Evolutionary conservation across 2,888 invertebrate species (phyloP), one percentile per base, ranked within the genome.

Genomic region (Dicranocentrus wangi): DNA sequence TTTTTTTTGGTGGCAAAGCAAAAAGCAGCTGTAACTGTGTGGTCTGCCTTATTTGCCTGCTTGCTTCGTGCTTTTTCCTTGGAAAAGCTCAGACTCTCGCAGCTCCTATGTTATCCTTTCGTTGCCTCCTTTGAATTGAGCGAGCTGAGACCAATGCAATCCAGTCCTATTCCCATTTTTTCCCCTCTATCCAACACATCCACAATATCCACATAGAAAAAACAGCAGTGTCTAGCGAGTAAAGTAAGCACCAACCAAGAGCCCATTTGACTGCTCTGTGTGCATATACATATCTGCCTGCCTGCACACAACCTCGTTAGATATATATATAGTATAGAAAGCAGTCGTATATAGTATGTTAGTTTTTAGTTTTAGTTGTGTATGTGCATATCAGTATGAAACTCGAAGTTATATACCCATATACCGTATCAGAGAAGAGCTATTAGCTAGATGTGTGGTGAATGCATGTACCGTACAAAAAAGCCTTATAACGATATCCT

Each of bases 41-140:
- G 51, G 28, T 51, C 17, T 53, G 19, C 32, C 51, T 27, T 27
- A 32, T n/a, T 21, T 39, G 8, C 32, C 51, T 28, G 63, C 63
- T 73, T 53, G 42, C 51, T 60, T 63, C 76, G 60, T 69, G 76
- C 76, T 77, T 77, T 76, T 77, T 77, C 76, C 69, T 51, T 10
- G 19, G 68, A 39, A 77, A 69, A 77, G 60, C 69, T 43, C 32
- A 77, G 28, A 65, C 43, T 58, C 76, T 68, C 76, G 53, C 69
- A 61, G 47, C 66, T 60, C 58, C 63, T 61, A 42, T 77, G 47
- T 77, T 47, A 43, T 68, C 55, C 27, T 77, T 47, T n/a, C 68
- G 61, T 69, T 55, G 76, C 76, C 76, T 77, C 21, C 76, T 32
- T 68, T 77, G 28, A 77, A 77, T 77, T 77, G 76, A 77, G 76